These are phyloP conservation scores for Bujurquina vittata DNA, from an alignment of 2,113 vertebrate genomes.

Conservation along the genomic window DNA sequence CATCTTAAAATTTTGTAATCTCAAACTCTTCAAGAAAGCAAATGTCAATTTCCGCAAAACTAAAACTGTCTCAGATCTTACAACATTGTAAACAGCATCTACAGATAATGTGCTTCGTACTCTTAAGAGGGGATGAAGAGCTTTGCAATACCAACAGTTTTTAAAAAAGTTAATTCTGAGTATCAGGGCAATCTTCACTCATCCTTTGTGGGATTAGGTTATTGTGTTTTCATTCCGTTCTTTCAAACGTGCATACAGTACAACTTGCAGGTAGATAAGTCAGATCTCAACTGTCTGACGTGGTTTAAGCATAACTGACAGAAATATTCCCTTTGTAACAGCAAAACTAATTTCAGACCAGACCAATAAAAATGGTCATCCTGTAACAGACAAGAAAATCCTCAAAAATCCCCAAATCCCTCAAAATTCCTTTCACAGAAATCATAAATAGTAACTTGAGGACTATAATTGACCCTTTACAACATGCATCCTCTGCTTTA, in stretches of 20 bases:
- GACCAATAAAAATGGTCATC: slow-evolving; percentile 22
- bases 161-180: neutral
- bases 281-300: neutral
- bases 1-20: neutral
- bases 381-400: slow-evolving; percentile 12
- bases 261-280: slow-evolving; percentile 4
- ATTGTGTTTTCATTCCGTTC: neutral
- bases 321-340: slow-evolving; percentile 66
- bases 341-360: slow-evolving; percentile 1
- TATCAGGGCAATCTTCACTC: neutral
- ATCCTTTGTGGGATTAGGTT: neutral
- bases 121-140: neutral
- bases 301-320: slow-evolving; percentile 22
- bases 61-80: neutral
- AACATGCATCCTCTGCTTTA: slow-evolving; percentile 28
- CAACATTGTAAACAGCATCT: neutral
- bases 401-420: slow-evolving; percentile 46
- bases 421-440: slow-evolving; percentile 63
- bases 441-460: slow-evolving; percentile 60
- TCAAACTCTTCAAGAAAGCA: neutral
- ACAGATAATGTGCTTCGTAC: neutral
- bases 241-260: neutral
- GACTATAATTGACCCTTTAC: slow-evolving; percentile 27
- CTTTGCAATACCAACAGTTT: neutral
- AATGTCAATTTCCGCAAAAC: neutral